phyloP scores from a whole-genome alignment of 1,140 invertebrate genomes.

The Monomorium pharaonis region DNA sequence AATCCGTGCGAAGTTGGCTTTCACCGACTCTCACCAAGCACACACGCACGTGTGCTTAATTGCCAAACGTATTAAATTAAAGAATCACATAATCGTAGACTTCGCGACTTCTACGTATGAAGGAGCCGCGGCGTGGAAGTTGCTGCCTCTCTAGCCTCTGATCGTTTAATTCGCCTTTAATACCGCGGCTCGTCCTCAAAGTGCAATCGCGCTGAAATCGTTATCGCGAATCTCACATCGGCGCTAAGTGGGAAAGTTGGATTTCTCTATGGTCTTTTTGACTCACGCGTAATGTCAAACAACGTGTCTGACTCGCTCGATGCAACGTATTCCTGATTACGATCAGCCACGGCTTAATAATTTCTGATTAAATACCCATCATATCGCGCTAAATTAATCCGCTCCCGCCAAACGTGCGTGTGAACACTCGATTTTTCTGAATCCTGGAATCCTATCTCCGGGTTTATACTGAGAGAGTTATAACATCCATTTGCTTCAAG shows the following conservation, averaged over 20 bases:
- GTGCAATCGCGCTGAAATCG: conserved; percentile 46
- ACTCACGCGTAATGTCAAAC: conserved; percentile 44
- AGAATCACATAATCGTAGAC: conserved; percentile 16
- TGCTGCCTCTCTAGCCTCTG: conserved; percentile 5
- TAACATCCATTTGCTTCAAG: neutral
- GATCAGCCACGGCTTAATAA: conserved; percentile 31
- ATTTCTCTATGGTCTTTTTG: conserved; percentile 44
- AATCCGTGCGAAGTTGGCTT: conserved; percentile 45
- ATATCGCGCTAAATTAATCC: conserved; percentile 46
- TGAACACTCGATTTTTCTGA: conserved; percentile 33
- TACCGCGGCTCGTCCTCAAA: conserved; percentile 39
- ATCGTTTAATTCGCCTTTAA: conserved; percentile 46
- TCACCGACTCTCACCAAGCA: conserved; percentile 43
- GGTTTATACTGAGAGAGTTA: neutral
- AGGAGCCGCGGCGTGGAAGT: neutral
- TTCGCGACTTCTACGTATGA: neutral
- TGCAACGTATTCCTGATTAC: conserved; percentile 30
- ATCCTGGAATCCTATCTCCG: neutral
- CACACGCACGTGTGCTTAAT: neutral
- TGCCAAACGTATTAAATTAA: conserved; percentile 53
- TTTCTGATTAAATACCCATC: conserved; percentile 42
- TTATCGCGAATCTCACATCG: conserved; percentile 30
- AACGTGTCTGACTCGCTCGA: conserved; percentile 23
- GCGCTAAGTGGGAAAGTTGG: conserved; percentile 38
- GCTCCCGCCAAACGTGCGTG: conserved; percentile 15